These are phyloP conservation scores for Glyphotaelius pellucidus DNA, from an alignment of 2,888 invertebrate species.

Conservation along the genomic window DNA sequence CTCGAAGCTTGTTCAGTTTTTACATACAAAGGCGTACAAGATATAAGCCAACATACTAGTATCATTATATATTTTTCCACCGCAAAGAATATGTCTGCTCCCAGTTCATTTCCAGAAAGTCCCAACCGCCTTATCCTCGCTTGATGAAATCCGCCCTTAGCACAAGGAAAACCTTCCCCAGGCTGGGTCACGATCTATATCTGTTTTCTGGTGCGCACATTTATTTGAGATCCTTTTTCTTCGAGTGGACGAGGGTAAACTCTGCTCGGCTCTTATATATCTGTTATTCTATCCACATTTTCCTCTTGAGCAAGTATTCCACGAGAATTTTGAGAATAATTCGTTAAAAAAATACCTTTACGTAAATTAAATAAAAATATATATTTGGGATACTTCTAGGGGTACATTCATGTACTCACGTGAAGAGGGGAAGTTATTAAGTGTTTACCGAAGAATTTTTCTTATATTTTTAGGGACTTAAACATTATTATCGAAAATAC, in stretches of 20 bases:
- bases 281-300: conserved; percentile 65
- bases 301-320: conserved; percentile 49
- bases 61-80: background rate
- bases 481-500: background rate
- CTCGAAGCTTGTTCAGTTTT: background rate
- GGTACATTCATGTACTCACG: background rate
- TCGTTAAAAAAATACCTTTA: background rate
- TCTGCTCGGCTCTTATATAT: conserved; percentile 62
- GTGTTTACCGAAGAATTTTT: background rate
- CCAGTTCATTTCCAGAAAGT: background rate
- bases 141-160: background rate
- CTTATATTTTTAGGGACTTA: background rate
- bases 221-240: conserved; percentile 23
- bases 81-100: conserved; percentile 2
- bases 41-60: background rate
- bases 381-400: background rate
- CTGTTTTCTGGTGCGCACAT: background rate
- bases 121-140: background rate
- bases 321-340: conserved; percentile 2
- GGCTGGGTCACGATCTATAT: conserved; percentile 5
- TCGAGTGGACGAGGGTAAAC: conserved; percentile 64
- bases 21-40: background rate
- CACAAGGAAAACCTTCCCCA: background rate
- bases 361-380: background rate
- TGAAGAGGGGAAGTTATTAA: background rate